Evolutionary conservation across 2,797 vertebrate genomes (phyloP), one percentile per base, ranked within the genome.

Genomic region (Pelochelys cantorii): DNA sequence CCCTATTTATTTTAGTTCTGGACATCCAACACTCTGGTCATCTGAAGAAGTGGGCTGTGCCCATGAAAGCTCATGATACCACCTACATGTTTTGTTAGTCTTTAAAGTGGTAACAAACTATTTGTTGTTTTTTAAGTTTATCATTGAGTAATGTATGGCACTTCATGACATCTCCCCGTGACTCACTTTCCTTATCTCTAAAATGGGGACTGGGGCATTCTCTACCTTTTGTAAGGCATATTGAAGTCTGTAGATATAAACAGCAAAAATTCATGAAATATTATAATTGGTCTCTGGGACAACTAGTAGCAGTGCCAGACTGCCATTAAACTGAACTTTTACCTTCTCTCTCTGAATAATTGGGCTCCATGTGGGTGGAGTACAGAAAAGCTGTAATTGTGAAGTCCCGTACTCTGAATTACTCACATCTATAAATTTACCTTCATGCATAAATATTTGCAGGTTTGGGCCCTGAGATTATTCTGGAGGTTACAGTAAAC

Each of bases 381-480:
- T n/a, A 22, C 37, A 31, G 80, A 87, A 56, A 75, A 90, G n/a
- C 6, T 56, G 27, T 42, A 31, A 3, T 81, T 82, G 15, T 56
- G 34, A 82, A 34, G 59, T n/a, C 71, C 68, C 34, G 14, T 25
- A 53, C 23, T 48, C 14, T 88, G 62, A 5, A 1, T 7, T 83
- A 89, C 7, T 56, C 13, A 4, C 0, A 0, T 3, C 9, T 4
- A 5, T 57, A 31, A 22, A 68, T 18, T 52, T 3, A 3, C 6
- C 14, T 23, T 8, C 1, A 3, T 12, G 31, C 4, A 29, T 13
- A 29, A 29, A 31, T 17, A 37, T n/a, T 25, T 62, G 22, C 0
- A 0, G 31, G 29, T 77, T 29, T 22, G 9, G 1, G 0, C 37
- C 81, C 56, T 7, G 34, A 62, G 37, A 23, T 0, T 0, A 13